Conservation (phyloP, 2,113 vertebrate species). For the Amphiprion percula region DNA sequence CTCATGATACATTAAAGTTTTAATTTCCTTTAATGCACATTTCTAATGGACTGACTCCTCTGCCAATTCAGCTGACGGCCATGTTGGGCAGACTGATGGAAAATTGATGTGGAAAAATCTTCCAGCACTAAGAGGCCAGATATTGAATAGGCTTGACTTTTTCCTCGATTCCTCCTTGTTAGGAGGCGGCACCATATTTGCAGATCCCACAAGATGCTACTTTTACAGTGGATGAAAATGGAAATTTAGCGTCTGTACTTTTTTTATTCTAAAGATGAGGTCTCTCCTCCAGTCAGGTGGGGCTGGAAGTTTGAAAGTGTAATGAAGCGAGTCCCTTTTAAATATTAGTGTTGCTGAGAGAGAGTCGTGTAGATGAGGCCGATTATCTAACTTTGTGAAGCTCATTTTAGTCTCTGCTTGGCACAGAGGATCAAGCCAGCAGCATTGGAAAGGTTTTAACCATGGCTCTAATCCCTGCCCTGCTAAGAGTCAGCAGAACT, state of each 20-base stretch:
- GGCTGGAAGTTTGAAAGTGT: background rate
- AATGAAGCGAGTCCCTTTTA: slow-evolving; percentile 21
- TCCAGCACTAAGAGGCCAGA: slow-evolving; percentile 18
- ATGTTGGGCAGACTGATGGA: slow-evolving; percentile 41
- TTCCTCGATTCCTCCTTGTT: slow-evolving; percentile 17
- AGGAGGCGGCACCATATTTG: slow-evolving; percentile 23
- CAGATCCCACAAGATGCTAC: slow-evolving; percentile 24
- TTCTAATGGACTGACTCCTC: slow-evolving; percentile 49
- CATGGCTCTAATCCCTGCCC: slow-evolving; percentile 68
- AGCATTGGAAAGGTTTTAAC: slow-evolving; percentile 70
- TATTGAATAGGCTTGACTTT: slow-evolving; percentile 40
- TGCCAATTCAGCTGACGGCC: slow-evolving; percentile 40
- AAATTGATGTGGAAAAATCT: slow-evolving; percentile 53
- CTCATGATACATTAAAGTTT: slow-evolving; percentile 35
- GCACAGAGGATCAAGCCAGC: slow-evolving; percentile 63
- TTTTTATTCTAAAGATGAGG: background rate
- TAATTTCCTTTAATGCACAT: slow-evolving; percentile 57
- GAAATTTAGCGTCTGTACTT: background rate
- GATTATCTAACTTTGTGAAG: slow-evolving; percentile 71
- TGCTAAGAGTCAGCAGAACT: slow-evolving; percentile 69
- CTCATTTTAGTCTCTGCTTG: slow-evolving; percentile 65
- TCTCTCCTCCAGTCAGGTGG: slow-evolving; percentile 3
- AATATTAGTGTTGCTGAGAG: slow-evolving; percentile 24
- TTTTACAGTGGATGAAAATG: slow-evolving; percentile 9
- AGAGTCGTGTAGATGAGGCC: slow-evolving; percentile 53